phyloP scores from a whole-genome alignment of 2,888 invertebrate genomes.

The Leucozona laternaria region DNA sequence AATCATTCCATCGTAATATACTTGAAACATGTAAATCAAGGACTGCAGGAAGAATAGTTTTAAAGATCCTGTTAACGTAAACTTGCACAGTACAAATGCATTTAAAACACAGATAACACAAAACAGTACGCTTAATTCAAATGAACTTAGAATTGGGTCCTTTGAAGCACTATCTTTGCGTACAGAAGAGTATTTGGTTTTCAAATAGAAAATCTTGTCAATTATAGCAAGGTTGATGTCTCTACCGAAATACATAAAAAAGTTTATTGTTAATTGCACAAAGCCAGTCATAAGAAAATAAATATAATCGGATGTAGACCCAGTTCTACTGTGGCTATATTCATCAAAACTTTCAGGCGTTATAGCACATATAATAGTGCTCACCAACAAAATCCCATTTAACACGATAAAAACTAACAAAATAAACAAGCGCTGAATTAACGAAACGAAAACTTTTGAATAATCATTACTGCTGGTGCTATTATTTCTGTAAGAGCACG shows the following conservation, averaged over 20 bases:
- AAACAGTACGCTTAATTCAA: neutral
- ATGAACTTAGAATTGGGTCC: neutral
- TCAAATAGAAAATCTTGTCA: neutral
- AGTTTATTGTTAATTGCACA: neutral
- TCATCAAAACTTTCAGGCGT: neutral
- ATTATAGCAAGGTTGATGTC: neutral
- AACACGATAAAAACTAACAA: neutral
- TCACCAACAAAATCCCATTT: neutral
- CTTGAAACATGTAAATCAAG: neutral
- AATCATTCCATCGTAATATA: neutral
- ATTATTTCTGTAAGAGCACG: neutral
- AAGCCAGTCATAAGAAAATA: neutral
- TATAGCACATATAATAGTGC: neutral
- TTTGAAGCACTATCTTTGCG: neutral
- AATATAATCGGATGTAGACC: neutral
- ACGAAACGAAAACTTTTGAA: neutral
- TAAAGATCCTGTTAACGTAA: neutral
- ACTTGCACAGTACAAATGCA: neutral
- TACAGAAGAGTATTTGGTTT: neutral
- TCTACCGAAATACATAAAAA: neutral
- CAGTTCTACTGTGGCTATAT: neutral
- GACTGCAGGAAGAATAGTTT: fast-evolving
- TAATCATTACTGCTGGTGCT: neutral
- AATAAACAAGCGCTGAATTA: neutral
- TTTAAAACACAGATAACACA: neutral